These are phyloP conservation scores for Eilema sororculum DNA, from an alignment of 2,888 invertebrate genomes.

Conservation along the genomic window DNA sequence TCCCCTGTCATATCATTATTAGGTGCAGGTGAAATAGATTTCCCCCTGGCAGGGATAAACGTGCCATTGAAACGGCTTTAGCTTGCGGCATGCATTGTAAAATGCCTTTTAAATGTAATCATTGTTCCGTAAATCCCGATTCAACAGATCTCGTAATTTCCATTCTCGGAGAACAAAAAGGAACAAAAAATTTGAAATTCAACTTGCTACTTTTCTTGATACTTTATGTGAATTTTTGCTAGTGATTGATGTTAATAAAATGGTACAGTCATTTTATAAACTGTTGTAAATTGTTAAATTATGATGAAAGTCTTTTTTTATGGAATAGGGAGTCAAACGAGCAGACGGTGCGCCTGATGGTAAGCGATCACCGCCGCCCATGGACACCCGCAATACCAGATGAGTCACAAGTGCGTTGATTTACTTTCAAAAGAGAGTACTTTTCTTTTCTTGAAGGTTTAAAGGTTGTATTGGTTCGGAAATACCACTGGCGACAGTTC, in stretches of 20 bases:
- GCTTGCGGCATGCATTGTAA: conserved; percentile 42
- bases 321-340: too few relatives aligned
- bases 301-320: too few relatives aligned
- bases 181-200: too few relatives aligned
- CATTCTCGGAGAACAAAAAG: conserved; percentile 33
- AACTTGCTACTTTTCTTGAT: conserved; percentile 7
- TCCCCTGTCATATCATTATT: conserved; percentile 44
- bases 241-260: conserved; percentile 10
- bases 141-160: conserved; percentile 49
- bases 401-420: too few relatives aligned
- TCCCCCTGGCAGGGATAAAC: conserved; percentile 53
- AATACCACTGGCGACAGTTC: too few relatives aligned
- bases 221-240: conserved; percentile 7
- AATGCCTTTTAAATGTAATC: conserved; percentile 50
- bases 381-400: too few relatives aligned
- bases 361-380: too few relatives aligned
- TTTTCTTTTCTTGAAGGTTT: too few relatives aligned
- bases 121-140: conserved; percentile 47
- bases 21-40: conserved; percentile 45
- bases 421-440: too few relatives aligned
- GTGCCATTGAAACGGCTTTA: conserved; percentile 49
- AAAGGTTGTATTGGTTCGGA: too few relatives aligned
- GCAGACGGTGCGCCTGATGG: too few relatives aligned
- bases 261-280: not conserved
- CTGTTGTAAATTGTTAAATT: too few relatives aligned